Base-by-base conservation (phyloP, 2,888 invertebrate genomes). In the Sclerodermus sp. region DNA sequence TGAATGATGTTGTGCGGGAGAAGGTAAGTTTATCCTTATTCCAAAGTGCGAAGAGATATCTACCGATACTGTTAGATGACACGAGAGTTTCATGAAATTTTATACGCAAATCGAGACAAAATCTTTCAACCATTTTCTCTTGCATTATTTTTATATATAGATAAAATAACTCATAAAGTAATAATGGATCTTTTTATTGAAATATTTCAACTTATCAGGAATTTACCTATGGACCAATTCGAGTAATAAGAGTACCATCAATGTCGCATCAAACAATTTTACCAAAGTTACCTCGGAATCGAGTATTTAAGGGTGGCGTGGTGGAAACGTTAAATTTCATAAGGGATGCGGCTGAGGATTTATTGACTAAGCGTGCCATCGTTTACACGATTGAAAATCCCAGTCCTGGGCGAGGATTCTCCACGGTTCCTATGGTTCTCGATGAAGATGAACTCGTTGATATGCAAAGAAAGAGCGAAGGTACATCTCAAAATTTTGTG, bases 351-450 rank as follows among this genome's bases (percentile, higher is more conserved):
- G 64, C 65, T 49, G 77, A 77, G 38, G 76, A 77, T 49, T 32
- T 77, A 49, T 42, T 77, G 16, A 75, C 74, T 51, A 70, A 70
- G 29, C 73, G 77, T 15, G 77, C 75, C 12, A 43, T 77, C 14
- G 71, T 76, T 57, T 77, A 76, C 56, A 74, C 76, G 1, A 54
- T 73, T 31, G 67, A 74, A 42, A 71, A 71, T 34, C 54, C 67
- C 2, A 34, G 55, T 49, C 61, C 58, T 37, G 64, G 69, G 0
- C 64, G 75, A n/a, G 56, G 64, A 12, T 58, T 71, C 15, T 51
- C 58, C 3, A 61, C 45, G 2, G 65, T 62, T 8, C 71, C 65
- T 0, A 64, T 74, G 52, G 60, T 77, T 36, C 37, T 77, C 47
- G 77, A 77, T 54, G 76, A 76, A 39, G 75, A 76, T 46, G 76